Percentiles rank a stretch among this genome's conserved stretches.
Evolutionary conservation across 2,797 vertebrate genomes (phyloP).

Genomic region (Acanthiza pusilla): DNA sequence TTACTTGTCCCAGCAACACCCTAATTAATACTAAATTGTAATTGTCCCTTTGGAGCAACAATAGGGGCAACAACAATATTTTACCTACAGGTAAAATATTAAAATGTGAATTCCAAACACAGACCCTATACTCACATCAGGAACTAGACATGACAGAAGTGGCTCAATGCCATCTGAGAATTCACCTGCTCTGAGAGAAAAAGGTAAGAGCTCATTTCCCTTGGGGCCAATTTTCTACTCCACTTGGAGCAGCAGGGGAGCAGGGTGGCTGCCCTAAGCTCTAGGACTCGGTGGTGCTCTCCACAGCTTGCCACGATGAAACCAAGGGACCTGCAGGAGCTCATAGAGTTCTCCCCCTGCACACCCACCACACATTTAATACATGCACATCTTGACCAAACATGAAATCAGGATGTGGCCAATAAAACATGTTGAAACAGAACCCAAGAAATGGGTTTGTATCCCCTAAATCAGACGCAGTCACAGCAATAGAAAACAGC

Average conservation of each 20-base stretch:
- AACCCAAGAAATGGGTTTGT: background rate
- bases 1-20: background rate
- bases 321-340: background rate
- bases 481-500: background rate
- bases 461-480: background rate
- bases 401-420: background rate
- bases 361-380: background rate
- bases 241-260: background rate
- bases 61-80: background rate
- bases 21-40: background rate
- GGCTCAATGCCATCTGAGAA: background rate
- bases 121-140: background rate
- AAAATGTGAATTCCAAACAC: background rate
- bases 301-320: background rate
- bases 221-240: background rate
- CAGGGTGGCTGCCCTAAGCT: background rate
- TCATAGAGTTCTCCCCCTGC: background rate
- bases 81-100: background rate
- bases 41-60: background rate
- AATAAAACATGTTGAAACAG: background rate
- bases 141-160: background rate
- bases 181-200: background rate
- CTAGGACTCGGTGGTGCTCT: background rate
- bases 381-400: background rate
- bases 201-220: background rate